Base-by-base conservation (phyloP, 2,888 invertebrate species). In the Meiosimyza platycephala region DNA sequence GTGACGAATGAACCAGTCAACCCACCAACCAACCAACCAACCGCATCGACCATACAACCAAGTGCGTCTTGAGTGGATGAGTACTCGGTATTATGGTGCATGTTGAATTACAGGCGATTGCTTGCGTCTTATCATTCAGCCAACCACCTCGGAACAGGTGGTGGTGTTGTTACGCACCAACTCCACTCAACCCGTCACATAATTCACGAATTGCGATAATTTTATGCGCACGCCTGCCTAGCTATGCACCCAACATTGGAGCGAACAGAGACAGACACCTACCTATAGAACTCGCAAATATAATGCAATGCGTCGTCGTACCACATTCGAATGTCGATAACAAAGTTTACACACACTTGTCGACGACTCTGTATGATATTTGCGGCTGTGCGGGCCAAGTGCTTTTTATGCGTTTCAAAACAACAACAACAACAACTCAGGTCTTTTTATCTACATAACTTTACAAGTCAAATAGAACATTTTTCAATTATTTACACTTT, bases 271-370 rank as follows among this genome's bases (percentile, higher is more conserved):
- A 51, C 52, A 6, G 54, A 7, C n/a, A 51, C 52, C 22, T 22
- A 16, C 54, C 54, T n/a, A 16, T n/a, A 16, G n/a, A n/a, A 54
- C 54, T 54, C 1, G 13, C 54, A 3, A 54, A 13, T 13, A 12
- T 11, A 22, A 28, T 1, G 16, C 62, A 15, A 15, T 51, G 51
- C 40, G n/a, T 9, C n/a, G 11, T 5, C n/a, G 11, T 13, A 2
- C 64, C 12, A 28, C 64, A 64, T 22, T 51, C 50, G 15, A 51
- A 51, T 50, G 22, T 22, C 64, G 64, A 64, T 64, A 64, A 64
- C 64, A 64, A 50, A 50, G 50, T 64, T 51, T 64, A 33, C 64
- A 64, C 64, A 50, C 64, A 50, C 51, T 64, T 22, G 64, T 63
- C 64, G 51, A n/a, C 63, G 15, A 12, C 15, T n/a, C 9, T 9